phyloP scores from a whole-genome alignment of 1,140 invertebrate species.

The Notospermus geniculatus region DNA sequence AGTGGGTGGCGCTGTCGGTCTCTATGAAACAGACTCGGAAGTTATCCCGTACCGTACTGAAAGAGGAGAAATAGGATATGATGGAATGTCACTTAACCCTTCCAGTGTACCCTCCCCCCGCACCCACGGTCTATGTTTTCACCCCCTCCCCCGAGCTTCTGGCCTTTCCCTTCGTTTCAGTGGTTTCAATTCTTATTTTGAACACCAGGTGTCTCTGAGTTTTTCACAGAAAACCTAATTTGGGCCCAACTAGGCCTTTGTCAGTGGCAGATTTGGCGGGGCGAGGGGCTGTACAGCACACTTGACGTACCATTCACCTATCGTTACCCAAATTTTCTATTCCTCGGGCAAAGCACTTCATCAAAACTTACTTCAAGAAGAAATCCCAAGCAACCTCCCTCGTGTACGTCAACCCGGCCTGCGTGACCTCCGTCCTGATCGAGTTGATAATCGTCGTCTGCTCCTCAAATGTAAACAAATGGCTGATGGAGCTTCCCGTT shows the following conservation, averaged over 20 bases:
- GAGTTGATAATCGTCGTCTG: slow-evolving; percentile 57
- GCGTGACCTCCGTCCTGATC: slow-evolving; percentile 54
- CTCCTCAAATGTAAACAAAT: slow-evolving; percentile 53
- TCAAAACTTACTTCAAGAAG: slow-evolving; percentile 47
- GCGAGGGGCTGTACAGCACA: too few relatives aligned
- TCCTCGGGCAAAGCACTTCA: not conserved
- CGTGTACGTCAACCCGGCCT: slow-evolving; percentile 53
- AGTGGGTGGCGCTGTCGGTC: slow-evolving; percentile 37
- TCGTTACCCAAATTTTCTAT: too few relatives aligned
- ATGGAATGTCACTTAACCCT: slow-evolving; percentile 34
- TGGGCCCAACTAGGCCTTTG: too few relatives aligned
- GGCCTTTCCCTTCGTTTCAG: too few relatives aligned
- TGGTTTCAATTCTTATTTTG: too few relatives aligned
- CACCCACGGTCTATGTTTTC: too few relatives aligned
- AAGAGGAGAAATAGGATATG: not conserved
- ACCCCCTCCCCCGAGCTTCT: too few relatives aligned
- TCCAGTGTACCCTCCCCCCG: too few relatives aligned
- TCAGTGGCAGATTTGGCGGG: too few relatives aligned
- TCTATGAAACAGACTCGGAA: slow-evolving; percentile 51
- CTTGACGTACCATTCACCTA: too few relatives aligned
- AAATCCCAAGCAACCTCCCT: slow-evolving; percentile 56
- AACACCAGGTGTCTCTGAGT: too few relatives aligned
- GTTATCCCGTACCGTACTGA: slow-evolving; percentile 51
- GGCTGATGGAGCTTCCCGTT: slow-evolving; percentile 44
- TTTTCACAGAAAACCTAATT: too few relatives aligned